These are phyloP conservation scores for Dusona sp. DNA, from an alignment of 2,888 invertebrate species.

Conservation along the genomic window DNA sequence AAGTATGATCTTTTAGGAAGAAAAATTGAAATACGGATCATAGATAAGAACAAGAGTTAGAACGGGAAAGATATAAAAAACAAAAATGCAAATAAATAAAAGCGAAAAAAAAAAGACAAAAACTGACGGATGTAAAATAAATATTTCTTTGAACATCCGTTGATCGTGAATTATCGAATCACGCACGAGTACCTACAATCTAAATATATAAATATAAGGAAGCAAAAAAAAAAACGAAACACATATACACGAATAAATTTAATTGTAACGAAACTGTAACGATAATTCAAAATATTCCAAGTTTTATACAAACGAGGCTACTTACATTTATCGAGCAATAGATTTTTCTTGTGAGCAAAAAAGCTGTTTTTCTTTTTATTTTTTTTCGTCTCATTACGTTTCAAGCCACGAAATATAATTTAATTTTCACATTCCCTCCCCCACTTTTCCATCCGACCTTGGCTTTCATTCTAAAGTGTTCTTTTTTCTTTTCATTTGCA, in stretches of 20 bases:
- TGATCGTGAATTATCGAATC: slow-evolving; percentile 45
- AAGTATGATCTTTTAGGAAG: slow-evolving; percentile 85
- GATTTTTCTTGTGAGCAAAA: slow-evolving; percentile 33
- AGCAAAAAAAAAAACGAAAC: slow-evolving; percentile 19
- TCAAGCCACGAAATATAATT: slow-evolving; percentile 21
- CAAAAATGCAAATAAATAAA: slow-evolving; percentile 15
- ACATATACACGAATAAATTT: slow-evolving; percentile 11
- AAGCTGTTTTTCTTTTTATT: slow-evolving; percentile 22
- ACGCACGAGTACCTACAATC: slow-evolving; percentile 32
- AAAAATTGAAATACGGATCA: slow-evolving; percentile 79
- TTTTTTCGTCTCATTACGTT: slow-evolving; percentile 35
- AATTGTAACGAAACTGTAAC: slow-evolving; percentile 35
- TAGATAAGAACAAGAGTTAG: slow-evolving; percentile 76
- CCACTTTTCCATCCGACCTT: background rate
- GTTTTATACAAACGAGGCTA: slow-evolving; percentile 46
- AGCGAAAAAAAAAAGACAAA: slow-evolving; percentile 19
- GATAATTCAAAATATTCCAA: slow-evolving; percentile 43
- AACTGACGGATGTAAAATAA: slow-evolving; percentile 61
- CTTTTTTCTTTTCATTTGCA: slow-evolving; percentile 70
- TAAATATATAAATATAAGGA: background rate
- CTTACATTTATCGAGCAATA: slow-evolving; percentile 33
- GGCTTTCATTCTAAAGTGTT: slow-evolving; percentile 60
- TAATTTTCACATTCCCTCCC: slow-evolving; percentile 18
- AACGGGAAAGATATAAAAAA: slow-evolving; percentile 44
- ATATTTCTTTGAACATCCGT: slow-evolving; percentile 54